Conservation (phyloP, 2,797 vertebrate genomes). For the Siniperca obscura region DNA sequence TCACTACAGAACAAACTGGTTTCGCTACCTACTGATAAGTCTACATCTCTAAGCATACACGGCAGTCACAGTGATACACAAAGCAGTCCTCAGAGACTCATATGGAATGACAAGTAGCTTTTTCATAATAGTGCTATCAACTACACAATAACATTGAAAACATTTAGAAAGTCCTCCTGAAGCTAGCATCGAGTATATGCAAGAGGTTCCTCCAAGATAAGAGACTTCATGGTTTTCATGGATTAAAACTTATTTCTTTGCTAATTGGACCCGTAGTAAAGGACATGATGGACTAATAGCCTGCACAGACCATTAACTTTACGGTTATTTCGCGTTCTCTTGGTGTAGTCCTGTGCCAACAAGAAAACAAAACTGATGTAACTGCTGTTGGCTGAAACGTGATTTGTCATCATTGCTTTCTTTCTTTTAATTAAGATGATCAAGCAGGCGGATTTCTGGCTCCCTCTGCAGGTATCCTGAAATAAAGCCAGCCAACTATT, state of each 20-base stretch:
- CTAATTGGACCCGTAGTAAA: slow-evolving; percentile 88
- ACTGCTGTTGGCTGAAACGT: slow-evolving; percentile 63
- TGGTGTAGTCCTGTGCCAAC: slow-evolving; percentile 64
- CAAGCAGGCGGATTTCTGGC: slow-evolving; percentile 38
- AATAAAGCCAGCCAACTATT: slow-evolving; percentile 59
- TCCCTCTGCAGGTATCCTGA: slow-evolving; percentile 63
- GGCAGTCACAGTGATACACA: slow-evolving; percentile 99
- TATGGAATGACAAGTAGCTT: slow-evolving; percentile 99
- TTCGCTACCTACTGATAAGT: slow-evolving; percentile 93
- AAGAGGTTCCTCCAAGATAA: slow-evolving; percentile 91
- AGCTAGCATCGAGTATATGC: slow-evolving; percentile 93
- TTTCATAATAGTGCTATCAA: slow-evolving; percentile 96
- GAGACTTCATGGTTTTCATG: slow-evolving; percentile 88
- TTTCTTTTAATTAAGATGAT: slow-evolving; percentile 33
- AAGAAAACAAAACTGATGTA: slow-evolving; percentile 59
- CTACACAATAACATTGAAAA: slow-evolving; percentile 99
- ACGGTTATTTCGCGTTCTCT: slow-evolving; percentile 76
- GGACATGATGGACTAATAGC: slow-evolving; percentile 91
- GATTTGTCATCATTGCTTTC: slow-evolving; percentile 67
- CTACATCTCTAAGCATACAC: slow-evolving; percentile 98
- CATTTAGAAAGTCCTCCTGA: slow-evolving; percentile 97
- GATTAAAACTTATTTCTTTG: slow-evolving; percentile 89
- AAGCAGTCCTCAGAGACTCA: slow-evolving; percentile 96
- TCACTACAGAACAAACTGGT: slow-evolving; percentile 96
- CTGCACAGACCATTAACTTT: slow-evolving; percentile 86